Evolutionary conservation across 2,888 invertebrate species (phyloP).

Genomic region (Drosophila parthenogenetica): DNA sequence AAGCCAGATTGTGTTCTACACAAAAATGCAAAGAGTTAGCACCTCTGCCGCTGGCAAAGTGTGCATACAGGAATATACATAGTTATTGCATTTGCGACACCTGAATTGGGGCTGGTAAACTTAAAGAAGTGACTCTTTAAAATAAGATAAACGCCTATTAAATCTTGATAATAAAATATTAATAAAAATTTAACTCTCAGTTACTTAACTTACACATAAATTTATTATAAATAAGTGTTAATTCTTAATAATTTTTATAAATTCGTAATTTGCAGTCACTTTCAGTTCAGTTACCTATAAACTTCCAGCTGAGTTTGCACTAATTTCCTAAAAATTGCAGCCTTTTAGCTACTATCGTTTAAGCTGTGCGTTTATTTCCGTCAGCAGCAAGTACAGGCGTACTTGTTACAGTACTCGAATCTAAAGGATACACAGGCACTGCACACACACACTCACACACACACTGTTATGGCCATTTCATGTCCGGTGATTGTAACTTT

Average conservation of each 20-base stretch:
- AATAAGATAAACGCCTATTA: no score
- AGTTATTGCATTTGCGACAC: background rate
- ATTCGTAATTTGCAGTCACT: no score
- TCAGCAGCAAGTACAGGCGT: conserved; percentile 16
- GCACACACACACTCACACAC: conserved; percentile 6
- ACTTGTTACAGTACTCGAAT: conserved; percentile 30
- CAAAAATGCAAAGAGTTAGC: background rate
- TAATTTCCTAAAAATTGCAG: no score
- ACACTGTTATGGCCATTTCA: conserved; percentile 25
- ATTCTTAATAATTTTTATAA: no score
- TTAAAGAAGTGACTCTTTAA: no score
- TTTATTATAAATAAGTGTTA: no score
- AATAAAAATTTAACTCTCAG: no score
- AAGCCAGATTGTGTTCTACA: conserved; percentile 17
- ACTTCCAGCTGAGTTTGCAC: no score
- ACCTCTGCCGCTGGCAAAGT: background rate
- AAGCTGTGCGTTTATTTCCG: background rate
- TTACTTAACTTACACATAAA: no score
- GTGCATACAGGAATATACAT: background rate
- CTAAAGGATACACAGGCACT: conserved; percentile 35
- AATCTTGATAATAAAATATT: no score
- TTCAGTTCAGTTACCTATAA: no score
- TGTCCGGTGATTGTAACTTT: conserved; percentile 64
- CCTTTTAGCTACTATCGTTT: background rate
- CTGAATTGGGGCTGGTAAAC: background rate